These are phyloP conservation scores for Apodemus speciosus DNA, from an alignment of 2,113 vertebrate species.

Conservation along the genomic window DNA sequence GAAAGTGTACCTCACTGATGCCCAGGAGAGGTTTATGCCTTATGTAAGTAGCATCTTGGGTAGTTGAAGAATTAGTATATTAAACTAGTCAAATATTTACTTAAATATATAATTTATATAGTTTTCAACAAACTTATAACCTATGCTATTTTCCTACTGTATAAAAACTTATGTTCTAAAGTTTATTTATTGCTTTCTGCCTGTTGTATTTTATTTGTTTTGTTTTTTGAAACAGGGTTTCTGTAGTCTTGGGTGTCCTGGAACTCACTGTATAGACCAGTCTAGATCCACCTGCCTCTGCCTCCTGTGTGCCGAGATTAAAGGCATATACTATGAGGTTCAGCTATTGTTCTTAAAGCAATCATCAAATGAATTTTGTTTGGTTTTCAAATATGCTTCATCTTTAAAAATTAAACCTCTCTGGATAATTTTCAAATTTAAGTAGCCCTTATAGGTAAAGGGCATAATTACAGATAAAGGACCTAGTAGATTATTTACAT, in stretches of 20 bases:
- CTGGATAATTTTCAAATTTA: conserved; percentile 26
- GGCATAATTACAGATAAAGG: not conserved
- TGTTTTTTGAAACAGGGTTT: not conserved
- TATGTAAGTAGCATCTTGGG: conserved; percentile 7
- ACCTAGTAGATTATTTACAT: conserved; percentile 17
- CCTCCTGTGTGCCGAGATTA: not conserved
- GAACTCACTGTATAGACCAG: not conserved
- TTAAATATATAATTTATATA: not conserved
- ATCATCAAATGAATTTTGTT: conserved; percentile 26
- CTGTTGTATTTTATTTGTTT: not conserved
- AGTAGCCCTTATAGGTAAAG: not conserved
- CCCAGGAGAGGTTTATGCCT: not conserved
- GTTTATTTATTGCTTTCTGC: not conserved
- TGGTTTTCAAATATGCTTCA: conserved; percentile 30
- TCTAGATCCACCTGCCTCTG: not conserved
- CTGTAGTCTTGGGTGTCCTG: not conserved
- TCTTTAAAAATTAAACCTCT: conserved; percentile 13
- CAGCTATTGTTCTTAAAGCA: not conserved
- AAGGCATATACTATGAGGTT: not conserved
- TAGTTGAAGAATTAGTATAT: conserved; percentile 26
- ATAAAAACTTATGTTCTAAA: conserved; percentile 28
- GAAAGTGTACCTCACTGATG: conserved; percentile 12
- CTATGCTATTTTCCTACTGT: conserved; percentile 37
- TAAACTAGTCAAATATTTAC: conserved; percentile 36
- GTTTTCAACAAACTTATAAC: conserved; percentile 2